Base-by-base conservation (phyloP, 2,797 vertebrate genomes). In the Coendou prehensilis region DNA sequence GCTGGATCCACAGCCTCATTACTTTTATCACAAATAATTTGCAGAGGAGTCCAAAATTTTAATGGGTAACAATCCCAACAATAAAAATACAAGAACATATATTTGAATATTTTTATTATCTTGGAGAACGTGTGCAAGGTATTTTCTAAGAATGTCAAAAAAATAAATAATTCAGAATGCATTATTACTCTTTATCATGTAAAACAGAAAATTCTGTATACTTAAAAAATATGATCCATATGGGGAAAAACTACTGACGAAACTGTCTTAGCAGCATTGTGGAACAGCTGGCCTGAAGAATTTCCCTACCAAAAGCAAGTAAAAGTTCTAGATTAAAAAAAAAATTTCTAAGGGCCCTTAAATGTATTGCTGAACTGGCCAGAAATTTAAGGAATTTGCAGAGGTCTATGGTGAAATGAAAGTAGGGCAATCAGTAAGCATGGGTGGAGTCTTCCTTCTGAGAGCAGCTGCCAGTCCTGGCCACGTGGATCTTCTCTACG, bases 171-270 rank as follows among this genome's bases (percentile, higher is more conserved):
- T 86, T 67, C 3, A 59, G 18, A 26, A 56, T 67, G 9, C 17
- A 64, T 30, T 94, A 71, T 73, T 96, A 88, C 82, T 78, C 91
- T 89, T 89, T 71, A 52, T 69, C 73, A 67, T 14, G 2, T 94
- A 94, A 96, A 95, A 84, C 75, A 80, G 17, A 78, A 91, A 94
- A 93, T 89, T 87, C 23, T 83, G 0, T 69, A 50, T 52, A 41
- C 47, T 90, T 75, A 69, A 54, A 86, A 81, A 61, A 52, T 64
- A 81, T 50, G 13, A 93, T 14, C 23, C 56, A 56, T 18, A 22
- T 9, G 18, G 83, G 23, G n/a, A 59, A 87, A 80, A 85, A 92
- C 64, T 30, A 71, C 1, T 28, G 37, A 76, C 15, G 83, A 63
- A 92, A 87, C 11, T 93, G 83, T 96, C 57, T 52, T 45, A 9